Base-by-base conservation (phyloP, 1,140 invertebrate genomes). In the Drusus annulatus region DNA sequence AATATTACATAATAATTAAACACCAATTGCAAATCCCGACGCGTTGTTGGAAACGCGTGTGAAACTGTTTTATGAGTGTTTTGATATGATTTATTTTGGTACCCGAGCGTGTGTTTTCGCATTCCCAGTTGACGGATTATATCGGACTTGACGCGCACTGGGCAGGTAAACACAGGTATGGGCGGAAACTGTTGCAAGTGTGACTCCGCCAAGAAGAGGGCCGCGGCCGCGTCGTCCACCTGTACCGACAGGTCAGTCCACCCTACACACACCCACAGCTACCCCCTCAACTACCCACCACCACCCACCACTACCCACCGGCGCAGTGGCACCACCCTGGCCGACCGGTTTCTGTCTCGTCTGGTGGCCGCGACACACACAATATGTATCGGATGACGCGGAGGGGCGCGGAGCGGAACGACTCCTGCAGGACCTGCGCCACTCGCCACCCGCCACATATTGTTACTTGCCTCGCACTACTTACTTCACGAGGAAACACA, bases 121-220 rank as follows among this genome's bases (percentile, higher is more conserved):
- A 28, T 63, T 63, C 60, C 60, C 60, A 63, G 60, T 63, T 63
- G 23, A 63, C 62, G 62, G 62, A 31, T 25, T 65, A 65, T 65
- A 65, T 65, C 62, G 62, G 62, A 65, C 62, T 25, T 65, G 62
- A 65, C 62, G 62, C 62, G 10, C 36, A 21, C 25, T 63, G 60
- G 62, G 62, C 21, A 21, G 25, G n/a, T 51, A 71, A 10, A 16
- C 15, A 13, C 16, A n/a, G 31, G 7, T n/a, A 83, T 83, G 82
- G 82, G 82, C 65, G 80, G 79, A 52, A 83, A 79, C 58, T 83
- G 82, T 58, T 83, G 82, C 79, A 83, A 81, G 74, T 69, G 76
- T 63, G 82, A 83, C 36, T 81, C 82, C 36, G 80, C 79, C 17
- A 80, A 78, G 17, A 28, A 78, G 52, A 68, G 58, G 21, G 21